These are phyloP conservation scores for Sphenodon punctatus DNA, from an alignment of 2,797 vertebrate species.

Conservation along the genomic window DNA sequence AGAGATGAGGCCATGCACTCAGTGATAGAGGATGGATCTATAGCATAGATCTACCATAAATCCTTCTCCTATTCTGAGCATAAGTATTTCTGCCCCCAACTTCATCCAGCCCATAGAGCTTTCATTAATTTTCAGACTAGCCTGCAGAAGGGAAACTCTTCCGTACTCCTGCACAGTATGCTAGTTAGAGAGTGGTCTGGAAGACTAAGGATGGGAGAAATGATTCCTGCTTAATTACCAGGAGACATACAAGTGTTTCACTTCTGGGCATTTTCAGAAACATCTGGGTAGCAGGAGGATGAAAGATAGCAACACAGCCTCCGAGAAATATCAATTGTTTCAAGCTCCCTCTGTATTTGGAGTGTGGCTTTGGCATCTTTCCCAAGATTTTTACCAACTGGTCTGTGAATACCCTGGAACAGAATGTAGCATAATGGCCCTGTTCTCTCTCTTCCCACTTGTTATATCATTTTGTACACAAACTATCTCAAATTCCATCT, in stretches of 20 bases:
- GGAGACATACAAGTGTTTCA: slow-evolving; percentile 36
- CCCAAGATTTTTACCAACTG: slow-evolving; percentile 49
- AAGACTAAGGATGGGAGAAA: not conserved
- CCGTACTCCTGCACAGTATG: too few species aligned
- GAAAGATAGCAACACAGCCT: slow-evolving; percentile 60
- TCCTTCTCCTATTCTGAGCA: too few species aligned
- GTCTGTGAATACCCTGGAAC: slow-evolving; percentile 42
- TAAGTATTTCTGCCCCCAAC: too few species aligned
- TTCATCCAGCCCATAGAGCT: too few species aligned
- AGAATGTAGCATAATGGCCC: not conserved
- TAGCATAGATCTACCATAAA: too few species aligned
- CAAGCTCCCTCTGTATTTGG: slow-evolving; percentile 46
- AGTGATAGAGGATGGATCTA: too few species aligned
- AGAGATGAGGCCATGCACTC: too few species aligned
- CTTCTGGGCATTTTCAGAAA: slow-evolving; percentile 49
- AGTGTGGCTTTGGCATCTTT: slow-evolving; percentile 41
- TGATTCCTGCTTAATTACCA: slow-evolving; percentile 20
- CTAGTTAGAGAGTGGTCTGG: not conserved
- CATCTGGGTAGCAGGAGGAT: slow-evolving; percentile 62
- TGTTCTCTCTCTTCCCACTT: not conserved
- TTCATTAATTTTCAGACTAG: too few species aligned
- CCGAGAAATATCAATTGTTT: slow-evolving; percentile 66
- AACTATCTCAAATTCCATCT: slow-evolving; percentile 41
- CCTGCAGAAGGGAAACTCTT: too few species aligned
- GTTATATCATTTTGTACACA: slow-evolving; percentile 51